These are phyloP conservation scores for Phocoena phocoena DNA, from an alignment of 2,113 vertebrate species.

Conservation along the genomic window DNA sequence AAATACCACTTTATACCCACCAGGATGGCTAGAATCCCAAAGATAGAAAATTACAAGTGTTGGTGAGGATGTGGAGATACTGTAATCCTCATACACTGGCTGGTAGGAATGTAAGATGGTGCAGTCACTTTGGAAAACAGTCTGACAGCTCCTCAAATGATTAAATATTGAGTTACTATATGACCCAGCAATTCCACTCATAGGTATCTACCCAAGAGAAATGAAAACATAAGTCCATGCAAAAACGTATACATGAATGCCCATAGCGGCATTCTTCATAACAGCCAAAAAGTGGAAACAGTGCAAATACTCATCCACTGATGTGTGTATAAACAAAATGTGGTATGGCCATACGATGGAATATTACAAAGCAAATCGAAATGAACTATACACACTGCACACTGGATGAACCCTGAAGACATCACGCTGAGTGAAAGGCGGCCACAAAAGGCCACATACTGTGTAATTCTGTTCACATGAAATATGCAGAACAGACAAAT, in stretches of 20 bases:
- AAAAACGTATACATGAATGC: not conserved
- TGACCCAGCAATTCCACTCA: not conserved
- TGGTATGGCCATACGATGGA: not conserved
- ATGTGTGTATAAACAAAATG: not conserved
- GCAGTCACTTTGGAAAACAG: not conserved
- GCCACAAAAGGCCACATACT: not conserved
- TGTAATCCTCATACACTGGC: accelerated
- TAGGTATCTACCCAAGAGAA: not conserved
- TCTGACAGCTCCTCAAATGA: not conserved
- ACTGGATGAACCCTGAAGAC: not conserved
- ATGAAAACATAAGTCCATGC: not conserved
- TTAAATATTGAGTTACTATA: not conserved
- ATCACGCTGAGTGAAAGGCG: not conserved
- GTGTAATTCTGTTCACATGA: not conserved
- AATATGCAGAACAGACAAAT: not conserved
- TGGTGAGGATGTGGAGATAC: not conserved
- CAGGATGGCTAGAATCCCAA: not conserved
- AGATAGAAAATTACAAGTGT: not conserved
- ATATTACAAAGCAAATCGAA: not conserved
- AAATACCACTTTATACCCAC: not conserved
- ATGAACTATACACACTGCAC: not conserved
- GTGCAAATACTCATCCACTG: not conserved
- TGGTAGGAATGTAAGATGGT: not conserved
- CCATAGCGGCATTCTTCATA: not conserved
- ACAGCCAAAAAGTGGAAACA: not conserved